phyloP scores from a whole-genome alignment of 1,140 invertebrate species.

The Drosophila bocqueti region DNA sequence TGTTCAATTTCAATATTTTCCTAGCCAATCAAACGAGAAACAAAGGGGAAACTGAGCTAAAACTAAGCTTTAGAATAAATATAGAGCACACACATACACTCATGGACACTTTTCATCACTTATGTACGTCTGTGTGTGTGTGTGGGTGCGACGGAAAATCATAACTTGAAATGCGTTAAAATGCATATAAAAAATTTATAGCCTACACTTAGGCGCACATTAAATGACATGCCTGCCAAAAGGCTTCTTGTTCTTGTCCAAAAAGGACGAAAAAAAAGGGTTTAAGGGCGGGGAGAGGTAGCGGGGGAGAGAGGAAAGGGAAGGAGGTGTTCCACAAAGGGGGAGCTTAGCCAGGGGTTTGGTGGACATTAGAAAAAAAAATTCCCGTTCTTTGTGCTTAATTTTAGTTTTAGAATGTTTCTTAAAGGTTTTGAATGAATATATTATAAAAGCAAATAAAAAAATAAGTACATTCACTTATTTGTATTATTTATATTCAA shows the following conservation, averaged over 20 bases:
- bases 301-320: too few relatives aligned
- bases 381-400: too few relatives aligned
- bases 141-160: slow-evolving; percentile 49
- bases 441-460: too few relatives aligned
- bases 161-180: slow-evolving; percentile 82
- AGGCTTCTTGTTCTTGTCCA: slow-evolving; percentile 52
- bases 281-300: background rate
- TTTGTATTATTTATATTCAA: too few relatives aligned
- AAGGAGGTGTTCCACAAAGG: background rate
- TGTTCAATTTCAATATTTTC: background rate
- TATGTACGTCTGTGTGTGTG: slow-evolving; percentile 8
- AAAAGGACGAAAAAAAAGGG: slow-evolving; percentile 28
- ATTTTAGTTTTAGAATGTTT: too few relatives aligned
- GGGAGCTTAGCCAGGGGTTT: background rate
- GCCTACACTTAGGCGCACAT: slow-evolving; percentile 79
- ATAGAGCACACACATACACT: slow-evolving; percentile 24
- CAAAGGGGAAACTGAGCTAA: background rate
- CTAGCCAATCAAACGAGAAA: slow-evolving; percentile 1
- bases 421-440: background rate
- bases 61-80: slow-evolving; percentile 29
- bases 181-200: slow-evolving; percentile 82
- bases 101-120: slow-evolving; percentile 44
- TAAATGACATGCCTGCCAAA: slow-evolving; percentile 77
- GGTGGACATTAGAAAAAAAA: background rate
- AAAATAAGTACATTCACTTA: too few relatives aligned